These are phyloP conservation scores for Sternotherus odoratus DNA, from an alignment of 2,797 vertebrate genomes.

Conservation along the genomic window DNA sequence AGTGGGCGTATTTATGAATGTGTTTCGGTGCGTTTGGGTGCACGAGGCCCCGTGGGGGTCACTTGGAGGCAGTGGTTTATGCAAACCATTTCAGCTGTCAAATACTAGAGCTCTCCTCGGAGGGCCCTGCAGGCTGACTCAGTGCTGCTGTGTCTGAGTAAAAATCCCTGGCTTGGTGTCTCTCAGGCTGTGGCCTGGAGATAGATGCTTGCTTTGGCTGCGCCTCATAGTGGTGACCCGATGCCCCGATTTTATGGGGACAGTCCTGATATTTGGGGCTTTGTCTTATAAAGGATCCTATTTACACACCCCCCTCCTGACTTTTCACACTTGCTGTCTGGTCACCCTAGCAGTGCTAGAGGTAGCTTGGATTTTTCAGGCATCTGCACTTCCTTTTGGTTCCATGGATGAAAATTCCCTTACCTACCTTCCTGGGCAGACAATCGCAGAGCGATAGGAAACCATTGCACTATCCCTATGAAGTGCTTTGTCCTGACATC, in stretches of 20 bases:
- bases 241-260: too few relatives aligned
- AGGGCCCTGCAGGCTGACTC: neutral
- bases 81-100: neutral
- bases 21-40: neutral
- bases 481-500: accelerated
- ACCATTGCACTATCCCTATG: accelerated
- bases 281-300: too few relatives aligned
- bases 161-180: accelerated
- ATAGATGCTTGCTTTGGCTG: neutral
- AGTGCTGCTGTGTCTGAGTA: neutral
- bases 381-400: accelerated
- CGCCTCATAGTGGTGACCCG: too few relatives aligned
- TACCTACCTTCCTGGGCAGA: neutral
- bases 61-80: accelerated
- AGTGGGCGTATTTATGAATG: accelerated
- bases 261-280: too few relatives aligned
- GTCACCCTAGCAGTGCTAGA: accelerated
- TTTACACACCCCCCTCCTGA: too few relatives aligned
- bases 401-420: neutral
- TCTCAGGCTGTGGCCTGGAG: neutral
- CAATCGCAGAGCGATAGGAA: neutral
- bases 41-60: accelerated
- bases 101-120: accelerated
- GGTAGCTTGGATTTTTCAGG: neutral
- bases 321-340: too few relatives aligned